These are phyloP conservation scores for Brachycybe producta DNA, from an alignment of 2,888 invertebrate genomes.

Conservation along the genomic window DNA sequence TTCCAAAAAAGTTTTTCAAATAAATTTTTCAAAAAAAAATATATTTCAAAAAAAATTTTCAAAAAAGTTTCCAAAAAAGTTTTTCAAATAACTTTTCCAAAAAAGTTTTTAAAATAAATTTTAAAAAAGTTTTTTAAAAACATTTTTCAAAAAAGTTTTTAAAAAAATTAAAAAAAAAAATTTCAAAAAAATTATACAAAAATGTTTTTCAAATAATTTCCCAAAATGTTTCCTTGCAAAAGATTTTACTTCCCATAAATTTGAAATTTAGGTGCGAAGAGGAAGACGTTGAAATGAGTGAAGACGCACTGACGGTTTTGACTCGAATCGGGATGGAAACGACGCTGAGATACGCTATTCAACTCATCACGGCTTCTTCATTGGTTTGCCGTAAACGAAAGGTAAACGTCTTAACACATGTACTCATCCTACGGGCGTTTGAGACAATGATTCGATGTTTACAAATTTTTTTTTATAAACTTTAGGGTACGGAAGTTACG, in stretches of 20 bases:
- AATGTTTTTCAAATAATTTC: background rate
- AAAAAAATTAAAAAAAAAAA: background rate
- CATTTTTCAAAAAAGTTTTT: no score
- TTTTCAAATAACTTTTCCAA: no score
- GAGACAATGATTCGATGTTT: background rate
- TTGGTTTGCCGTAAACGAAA: slow-evolving; percentile 86
- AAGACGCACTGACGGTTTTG: slow-evolving; percentile 76
- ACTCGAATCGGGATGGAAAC: slow-evolving; percentile 88
- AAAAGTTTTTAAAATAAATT: no score
- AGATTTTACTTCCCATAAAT: slow-evolving; percentile 27
- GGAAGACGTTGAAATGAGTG: slow-evolving; percentile 89
- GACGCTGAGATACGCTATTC: slow-evolving; percentile 90
- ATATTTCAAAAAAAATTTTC: no score
- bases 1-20: no score
- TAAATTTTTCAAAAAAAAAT: no score
- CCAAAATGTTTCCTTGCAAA: background rate
- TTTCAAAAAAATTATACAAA: no score
- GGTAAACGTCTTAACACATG: slow-evolving; percentile 49
- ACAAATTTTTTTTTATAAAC: slow-evolving; percentile 30
- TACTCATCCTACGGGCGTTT: background rate
- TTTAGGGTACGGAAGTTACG: slow-evolving; percentile 46
- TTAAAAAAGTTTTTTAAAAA: no score
- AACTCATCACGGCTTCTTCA: slow-evolving; percentile 87
- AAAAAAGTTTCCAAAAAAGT: no score
- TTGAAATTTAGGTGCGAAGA: slow-evolving; percentile 64